Base-by-base conservation (phyloP, 2,797 vertebrate genomes). In the Gymnothorax javanicus region DNA sequence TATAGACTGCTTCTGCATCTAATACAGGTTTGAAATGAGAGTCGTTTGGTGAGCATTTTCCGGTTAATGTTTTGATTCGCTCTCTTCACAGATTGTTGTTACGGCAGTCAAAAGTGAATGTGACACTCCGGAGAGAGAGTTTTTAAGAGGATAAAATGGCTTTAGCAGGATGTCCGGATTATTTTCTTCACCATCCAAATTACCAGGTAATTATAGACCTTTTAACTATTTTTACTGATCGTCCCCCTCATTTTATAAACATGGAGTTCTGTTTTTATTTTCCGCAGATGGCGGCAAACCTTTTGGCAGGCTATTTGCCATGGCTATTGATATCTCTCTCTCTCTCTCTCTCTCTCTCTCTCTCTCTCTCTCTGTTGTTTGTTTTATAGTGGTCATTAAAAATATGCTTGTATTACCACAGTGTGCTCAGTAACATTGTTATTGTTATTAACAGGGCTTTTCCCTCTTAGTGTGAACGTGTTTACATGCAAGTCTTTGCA, bases 141-240 rank as follows among this genome's bases (percentile, higher is more conserved):
- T 81, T 81, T 2, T 43, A 94, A 92, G 93, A 87, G 64, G 67
- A 87, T 90, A 94, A 92, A 93, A 97, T 99, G 97, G 97, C 97
- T 95, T 95, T 99, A 95, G 97, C 97, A 87, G 98, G 97, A 94
- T 97, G 96, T 90, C 97, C 97, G 91, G 98, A 98, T 93, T 97
- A 97, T 94, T 98, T 97, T 93, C 93, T 97, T 90, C 96, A 93
- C 92, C 96, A 96, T 93, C 95, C 96, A 4, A 97, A 97, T 93
- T 97, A 97, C 91, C 96, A 97, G 96, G 97, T 99, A 96, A 92
- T 86, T 85, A 79, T 54, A 81, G 77, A 56, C 52, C 50, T 81
- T 81, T 81, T 56, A 81, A 81, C 50, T 23, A 17, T n/a, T 81
- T 8, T 54, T 79, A 56, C n/a, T n/a, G n/a, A 81, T 81, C 52